Evolutionary conservation across 2,113 vertebrate genomes (phyloP), one percentile per base, ranked within the genome.

Genomic region (Labeo catla): DNA sequence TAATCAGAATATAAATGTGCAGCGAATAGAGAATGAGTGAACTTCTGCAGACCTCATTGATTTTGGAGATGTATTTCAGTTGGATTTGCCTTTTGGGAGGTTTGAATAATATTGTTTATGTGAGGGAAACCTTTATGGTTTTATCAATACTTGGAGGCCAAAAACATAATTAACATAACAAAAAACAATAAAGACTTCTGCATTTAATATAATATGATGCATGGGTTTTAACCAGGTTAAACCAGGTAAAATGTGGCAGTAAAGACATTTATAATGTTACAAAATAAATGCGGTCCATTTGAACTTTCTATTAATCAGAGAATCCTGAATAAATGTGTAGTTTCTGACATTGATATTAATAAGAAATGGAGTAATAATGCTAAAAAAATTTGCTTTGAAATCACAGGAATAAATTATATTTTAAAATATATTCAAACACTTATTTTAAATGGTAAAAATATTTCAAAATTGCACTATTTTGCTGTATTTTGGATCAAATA

Each of bases 31-130:
- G 86, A 87, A 83, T 87, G 10, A 50, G 83, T 90, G 76, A 21
- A 61, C 57, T 86, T 89, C 83, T 86, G 83, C 81, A 87, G 89
- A 89, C 89, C 85, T 90, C 92, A 90, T 91, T 88, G 87, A 88
- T 92, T 92, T 85, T 87, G 57, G 63, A 87, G 91, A 90, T 91
- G 83, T 87, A 93, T 93, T 91, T 82, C 86, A 81, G 90, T 92
- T 91, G 88, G 72, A 47, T 93, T 91, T 92, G 87, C 89, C 90
- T 93, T 84, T 73, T 89, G 91, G 91, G 88, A 87, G 76, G n/a
- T 16, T 66, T 76, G 74, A 86, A 90, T 85, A 87, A 84, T 84
- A 86, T 81, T 74, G 80, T 80, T 85, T 88, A 87, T 81, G 90
- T 87, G 78, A 89, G 80, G 86, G 81, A 19, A 68, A 28, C 39